phyloP scores from a whole-genome alignment of 2,113 vertebrate species.

The Pedetes capensis region DNA sequence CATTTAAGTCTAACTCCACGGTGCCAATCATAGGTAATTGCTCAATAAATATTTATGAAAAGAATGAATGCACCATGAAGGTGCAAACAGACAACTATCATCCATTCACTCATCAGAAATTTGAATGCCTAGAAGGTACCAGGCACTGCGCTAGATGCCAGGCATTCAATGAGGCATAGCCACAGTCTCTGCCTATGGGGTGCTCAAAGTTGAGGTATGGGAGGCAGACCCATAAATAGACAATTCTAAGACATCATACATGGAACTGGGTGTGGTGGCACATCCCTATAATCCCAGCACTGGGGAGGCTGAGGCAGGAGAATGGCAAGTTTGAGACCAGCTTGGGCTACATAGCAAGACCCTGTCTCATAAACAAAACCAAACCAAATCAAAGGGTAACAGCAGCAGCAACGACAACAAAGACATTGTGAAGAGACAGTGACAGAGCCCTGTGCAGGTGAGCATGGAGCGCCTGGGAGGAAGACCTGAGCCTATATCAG shows the following conservation, averaged over 20 bases:
- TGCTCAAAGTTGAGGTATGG: not conserved
- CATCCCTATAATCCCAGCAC: not conserved
- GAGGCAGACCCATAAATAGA: not conserved
- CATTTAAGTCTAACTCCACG: conserved; percentile 37
- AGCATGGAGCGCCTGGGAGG: not conserved
- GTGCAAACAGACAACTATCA: not conserved
- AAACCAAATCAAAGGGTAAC: too few relatives aligned
- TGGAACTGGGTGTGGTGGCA: not conserved
- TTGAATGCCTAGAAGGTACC: not conserved
- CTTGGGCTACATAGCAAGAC: not conserved
- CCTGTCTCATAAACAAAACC: too few relatives aligned
- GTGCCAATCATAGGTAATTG: conserved; percentile 15
- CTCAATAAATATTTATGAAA: conserved; percentile 40
- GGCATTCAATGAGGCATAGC: not conserved
- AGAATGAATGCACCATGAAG: conserved; percentile 29
- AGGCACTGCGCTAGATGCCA: not conserved
- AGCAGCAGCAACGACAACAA: not conserved
- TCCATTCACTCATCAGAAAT: not conserved
- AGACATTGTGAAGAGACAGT: not conserved
- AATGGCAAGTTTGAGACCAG: not conserved
- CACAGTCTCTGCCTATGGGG: not conserved
- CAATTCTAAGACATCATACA: not conserved
- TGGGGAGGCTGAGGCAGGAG: not conserved
- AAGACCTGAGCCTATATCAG: not conserved
- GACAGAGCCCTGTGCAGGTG: not conserved